A percentile compares a stretch with the other conserved stretches of the same genome.
phyloP scores from a whole-genome alignment of 1,140 invertebrate genomes.

The Heliconius nattereri region DNA sequence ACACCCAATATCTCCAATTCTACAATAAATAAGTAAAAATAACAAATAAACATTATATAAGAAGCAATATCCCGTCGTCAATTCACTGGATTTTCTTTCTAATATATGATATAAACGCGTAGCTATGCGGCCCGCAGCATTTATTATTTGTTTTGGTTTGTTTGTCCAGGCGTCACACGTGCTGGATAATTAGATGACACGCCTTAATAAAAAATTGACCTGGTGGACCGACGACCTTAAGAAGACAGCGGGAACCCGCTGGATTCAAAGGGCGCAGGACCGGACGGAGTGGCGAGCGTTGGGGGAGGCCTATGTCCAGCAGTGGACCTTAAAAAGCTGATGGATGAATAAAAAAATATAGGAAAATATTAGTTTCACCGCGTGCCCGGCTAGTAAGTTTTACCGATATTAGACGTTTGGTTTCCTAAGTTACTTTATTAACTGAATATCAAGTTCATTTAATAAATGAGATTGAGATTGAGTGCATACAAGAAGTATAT shows the following conservation, averaged over 20 bases:
- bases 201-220: slow-evolving; percentile 7
- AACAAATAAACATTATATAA: neutral
- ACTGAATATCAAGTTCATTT: neutral
- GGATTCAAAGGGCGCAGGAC: no score
- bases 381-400: neutral
- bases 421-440: neutral
- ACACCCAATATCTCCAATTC: neutral
- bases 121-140: slow-evolving; percentile 1
- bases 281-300: no score
- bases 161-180: slow-evolving; percentile 22
- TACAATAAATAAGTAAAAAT: slow-evolving; percentile 1
- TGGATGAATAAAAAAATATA: no score
- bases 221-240: no score
- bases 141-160: slow-evolving; percentile 26
- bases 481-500: neutral
- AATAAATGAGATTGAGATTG: neutral
- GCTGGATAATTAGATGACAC: slow-evolving; percentile 25
- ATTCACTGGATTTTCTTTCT: slow-evolving; percentile 3
- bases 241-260: no score
- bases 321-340: no score
- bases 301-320: no score
- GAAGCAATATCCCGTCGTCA: slow-evolving; percentile 14
- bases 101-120: slow-evolving; percentile 14
- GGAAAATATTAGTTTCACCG: slow-evolving; percentile 2
- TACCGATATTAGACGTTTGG: neutral